Evolutionary conservation across 2,113 vertebrate species (phyloP).

Genomic region (Microtus pennsylvanicus): DNA sequence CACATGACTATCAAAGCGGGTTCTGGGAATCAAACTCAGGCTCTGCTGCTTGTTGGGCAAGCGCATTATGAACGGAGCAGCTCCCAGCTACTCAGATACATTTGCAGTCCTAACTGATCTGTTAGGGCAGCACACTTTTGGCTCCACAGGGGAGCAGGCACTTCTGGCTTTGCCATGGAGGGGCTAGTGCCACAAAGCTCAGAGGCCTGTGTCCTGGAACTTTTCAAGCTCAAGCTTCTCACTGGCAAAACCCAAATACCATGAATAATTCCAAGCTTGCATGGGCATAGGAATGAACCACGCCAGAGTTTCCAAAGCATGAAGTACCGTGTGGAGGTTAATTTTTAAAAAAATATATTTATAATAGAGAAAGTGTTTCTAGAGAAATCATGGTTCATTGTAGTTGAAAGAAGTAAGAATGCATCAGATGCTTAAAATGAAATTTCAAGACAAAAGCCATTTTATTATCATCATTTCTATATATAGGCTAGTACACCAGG

Average conservation of each 20-base stretch:
- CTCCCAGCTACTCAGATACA: no score
- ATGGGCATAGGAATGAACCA: neutral
- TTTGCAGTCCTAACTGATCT: neutral
- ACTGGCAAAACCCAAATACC: neutral
- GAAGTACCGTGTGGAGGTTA: neutral
- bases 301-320: neutral
- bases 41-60: neutral
- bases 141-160: neutral
- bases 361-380: slow-evolving; percentile 6
- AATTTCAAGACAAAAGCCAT: neutral
- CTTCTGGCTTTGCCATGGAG: neutral
- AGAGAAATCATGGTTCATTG: neutral
- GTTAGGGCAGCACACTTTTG: no score
- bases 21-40: neutral
- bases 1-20: neutral
- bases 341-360: neutral
- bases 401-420: slow-evolving; percentile 40
- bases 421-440: slow-evolving; percentile 22
- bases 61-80: neutral
- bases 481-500: neutral
- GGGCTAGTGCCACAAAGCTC: no score
- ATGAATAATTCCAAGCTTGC: neutral
- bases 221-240: neutral
- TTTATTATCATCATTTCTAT: neutral
- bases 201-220: neutral